A percentile compares a stretch with the other conserved stretches of the same genome.
phyloP scores from a whole-genome alignment of 2,888 invertebrate genomes.

The Meganola albula region DNA sequence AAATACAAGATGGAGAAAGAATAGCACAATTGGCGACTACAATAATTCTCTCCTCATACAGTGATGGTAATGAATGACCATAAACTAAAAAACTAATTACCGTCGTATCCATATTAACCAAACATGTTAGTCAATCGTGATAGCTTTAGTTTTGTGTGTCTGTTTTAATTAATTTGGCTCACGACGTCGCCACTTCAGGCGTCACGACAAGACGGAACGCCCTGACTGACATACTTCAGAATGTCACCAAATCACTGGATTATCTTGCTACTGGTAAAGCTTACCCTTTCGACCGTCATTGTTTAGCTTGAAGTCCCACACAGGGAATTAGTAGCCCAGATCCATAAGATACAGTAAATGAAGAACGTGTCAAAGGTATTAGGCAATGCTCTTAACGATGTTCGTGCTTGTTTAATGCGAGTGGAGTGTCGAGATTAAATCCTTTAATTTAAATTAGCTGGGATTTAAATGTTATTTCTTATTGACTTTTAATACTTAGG shows the following conservation, averaged over 20 bases:
- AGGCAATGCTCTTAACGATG: constrained; percentile 19
- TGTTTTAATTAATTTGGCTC: constrained; percentile 77
- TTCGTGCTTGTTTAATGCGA: not conserved
- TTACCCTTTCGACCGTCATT: constrained; percentile 39
- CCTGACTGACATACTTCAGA: constrained; percentile 75
- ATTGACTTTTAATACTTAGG: no score
- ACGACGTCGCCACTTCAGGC: constrained; percentile 74
- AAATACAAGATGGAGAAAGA: no score
- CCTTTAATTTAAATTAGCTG: constrained; percentile 1
- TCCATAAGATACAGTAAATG: constrained; percentile 24
- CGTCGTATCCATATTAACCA: constrained; percentile 52
- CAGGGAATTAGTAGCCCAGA: constrained; percentile 34
- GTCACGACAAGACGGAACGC: constrained; percentile 66
- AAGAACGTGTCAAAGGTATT: constrained; percentile 32
- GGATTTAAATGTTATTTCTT: no score
- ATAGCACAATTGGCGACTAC: no score
- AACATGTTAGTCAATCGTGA: constrained; percentile 61
- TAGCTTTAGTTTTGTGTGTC: constrained; percentile 71
- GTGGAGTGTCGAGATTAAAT: not conserved
- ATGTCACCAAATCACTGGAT: constrained; percentile 67
- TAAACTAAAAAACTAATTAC: no score
- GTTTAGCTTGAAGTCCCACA: constrained; percentile 34
- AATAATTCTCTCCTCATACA: no score
- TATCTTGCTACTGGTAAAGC: constrained; percentile 52
- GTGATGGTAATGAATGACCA: no score